Base-by-base conservation (phyloP, 2,888 invertebrate genomes). In the Sepioteuthis lessoniana region DNA sequence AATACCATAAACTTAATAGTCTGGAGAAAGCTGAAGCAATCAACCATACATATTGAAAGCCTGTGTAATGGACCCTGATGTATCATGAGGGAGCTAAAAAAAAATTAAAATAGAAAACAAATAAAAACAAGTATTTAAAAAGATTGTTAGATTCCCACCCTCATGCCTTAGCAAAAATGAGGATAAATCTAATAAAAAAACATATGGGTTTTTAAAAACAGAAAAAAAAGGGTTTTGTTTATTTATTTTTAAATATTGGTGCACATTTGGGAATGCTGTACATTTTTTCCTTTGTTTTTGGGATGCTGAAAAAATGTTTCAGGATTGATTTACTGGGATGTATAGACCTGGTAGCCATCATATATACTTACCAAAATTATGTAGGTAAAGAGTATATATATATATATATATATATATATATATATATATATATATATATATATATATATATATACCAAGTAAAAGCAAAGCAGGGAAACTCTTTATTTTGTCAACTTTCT, bases 1-100 rank as follows among this genome's bases (percentile, higher is more conserved):
- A 76, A 76, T 76, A 76, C 76, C 76, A 76, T 76, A 76, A 76
- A 76, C 16, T 76, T 76, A 76, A 76, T 76, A 76, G 76, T n/a
- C 76, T 76, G 76, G 76, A 76, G 76, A 76, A 76, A n/a, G 76
- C 76, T 35, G 16, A 76, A n/a, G n/a, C 35, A 76, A 76, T 76
- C 76, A 76, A 76, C n/a, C 76, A 35, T n/a, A 76, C 76, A 76
- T 76, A 76, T 76, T 76, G 35, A 76, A 76, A 76, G 76, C 76
- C 76, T 76, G 76, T 76, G 16, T 76, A 76, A 76, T 76, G 76
- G 76, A n/a, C 16, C 76, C 35, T 76, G 76, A 76, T n/a, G 76
- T 35, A 76, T 76, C n/a, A 19, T 35, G 31, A 60, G 60, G 76
- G n/a, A n/a, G n/a, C n/a, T 16, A 35, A n/a, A 76, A 76, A 35